Evolutionary conservation across 53 echinoderm and acorn worm species (phyloP), one percentile per base, ranked within the genome.

Genomic region (Echinometra lucunter): DNA sequence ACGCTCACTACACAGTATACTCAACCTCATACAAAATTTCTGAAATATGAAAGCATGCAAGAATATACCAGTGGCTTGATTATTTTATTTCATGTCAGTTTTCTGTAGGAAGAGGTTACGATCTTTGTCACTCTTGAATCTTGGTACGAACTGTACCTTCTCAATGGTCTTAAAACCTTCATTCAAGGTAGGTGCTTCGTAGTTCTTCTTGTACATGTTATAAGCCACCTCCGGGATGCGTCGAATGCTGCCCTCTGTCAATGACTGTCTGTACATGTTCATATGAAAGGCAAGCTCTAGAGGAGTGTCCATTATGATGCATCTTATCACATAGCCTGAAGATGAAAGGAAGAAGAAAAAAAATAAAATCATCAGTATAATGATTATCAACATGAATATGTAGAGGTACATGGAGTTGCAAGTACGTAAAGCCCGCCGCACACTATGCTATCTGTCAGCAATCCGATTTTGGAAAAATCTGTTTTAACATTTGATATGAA

Each of bases 141-240:
- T 37, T 4, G 98, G 97, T 60, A 75, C 44, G 55, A 98, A 98
- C 3, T 95, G 95, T 40, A 98, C 95, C 89, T 75, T 60, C 53
- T 94, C 66, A n/a, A 98, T 97, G 27, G 97, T 96, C 17, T 90
- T 83, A 44, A 98, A 95, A n/a, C 97, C 96, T 66, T 98, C 98
- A 0, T 72, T 63, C 57, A 28, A 93, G 12, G 58, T 44, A 19
- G 97, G 98, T 63, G 95, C 91, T 38, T 95, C 37, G 45, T 44
- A 97, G 87, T 98, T 97, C 97, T 98, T 98, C 94, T 98, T 98
- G 96, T 97, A 97, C 28, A 97, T 94, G 53, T 97, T 97, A 91
- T 95, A 97, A 38, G 92, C 97, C 6, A 97, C 97, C 40, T 95
- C 92, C 28, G 97, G 97, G 45, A 98, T 91, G 74, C 98, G 94